These are phyloP conservation scores for Hoplodrina blanda DNA, from an alignment of 2,888 invertebrate species.

Conservation along the genomic window DNA sequence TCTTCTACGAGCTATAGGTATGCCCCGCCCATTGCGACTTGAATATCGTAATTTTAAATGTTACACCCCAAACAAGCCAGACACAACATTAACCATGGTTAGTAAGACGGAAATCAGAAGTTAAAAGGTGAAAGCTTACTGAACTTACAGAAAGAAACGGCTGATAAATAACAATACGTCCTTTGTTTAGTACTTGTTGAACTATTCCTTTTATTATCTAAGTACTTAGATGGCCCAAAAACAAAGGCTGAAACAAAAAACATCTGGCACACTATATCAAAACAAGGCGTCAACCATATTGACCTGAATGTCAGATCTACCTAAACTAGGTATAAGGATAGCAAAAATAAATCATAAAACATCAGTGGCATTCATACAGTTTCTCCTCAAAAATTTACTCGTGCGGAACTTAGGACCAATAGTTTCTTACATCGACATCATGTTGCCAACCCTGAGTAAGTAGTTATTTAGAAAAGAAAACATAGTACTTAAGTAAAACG, in stretches of 20 bases:
- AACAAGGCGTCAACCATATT: slow-evolving; percentile 44
- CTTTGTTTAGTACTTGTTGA: no score
- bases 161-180: not conserved
- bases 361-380: not conserved
- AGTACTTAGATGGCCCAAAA: slow-evolving; percentile 33
- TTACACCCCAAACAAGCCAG: no score
- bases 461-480: no score
- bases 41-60: no score
- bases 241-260: slow-evolving; percentile 17
- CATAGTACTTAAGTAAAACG: no score
- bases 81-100: no score
- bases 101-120: no score
- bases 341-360: no score
- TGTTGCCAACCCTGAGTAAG: not conserved
- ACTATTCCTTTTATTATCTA: slow-evolving; percentile 22
- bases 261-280: slow-evolving; percentile 29
- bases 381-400: no score
- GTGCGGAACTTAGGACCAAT: not conserved
- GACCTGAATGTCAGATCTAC: slow-evolving; percentile 25
- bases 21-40: no score
- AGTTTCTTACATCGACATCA: not conserved
- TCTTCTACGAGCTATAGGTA: no score
- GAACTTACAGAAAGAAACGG: not conserved
- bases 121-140: not conserved
- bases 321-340: not conserved